Evolutionary conservation across 2,888 invertebrate species (phyloP), one percentile per base, ranked within the genome.

Genomic region (Epinotia ramella): DNA sequence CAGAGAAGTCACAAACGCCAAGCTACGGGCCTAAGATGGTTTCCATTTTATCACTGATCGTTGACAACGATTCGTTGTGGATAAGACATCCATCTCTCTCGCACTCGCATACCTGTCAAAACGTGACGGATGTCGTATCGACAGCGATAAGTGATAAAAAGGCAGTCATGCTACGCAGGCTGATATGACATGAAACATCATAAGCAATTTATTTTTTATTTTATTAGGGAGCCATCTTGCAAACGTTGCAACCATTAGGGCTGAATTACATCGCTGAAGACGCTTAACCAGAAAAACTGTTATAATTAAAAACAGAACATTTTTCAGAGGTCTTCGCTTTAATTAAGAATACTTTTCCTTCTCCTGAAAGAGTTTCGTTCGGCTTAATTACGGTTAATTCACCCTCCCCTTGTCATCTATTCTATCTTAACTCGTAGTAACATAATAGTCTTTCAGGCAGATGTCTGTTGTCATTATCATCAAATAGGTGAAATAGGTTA

Each of bases 381-480:
- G 81, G 85, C 88, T 88, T 91, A 90, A 91, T 91, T 88, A 90
- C 86, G 84, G 89, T 88, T 87, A 88, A 89, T 89, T 88, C 84
- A 83, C 81, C 73, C 79, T 83, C 83, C 82, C 82, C 85, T 82
- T 84, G 86, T 88, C 87, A 86, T 89, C 84, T 86, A 84, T 85
- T 89, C 87, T 84, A 85, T 87, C 84, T 84, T 77, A 81, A 80
- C 80, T 78, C 78, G 84, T 84, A 85, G 83, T 80, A 24, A 24
- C 24, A 24, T 24, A 28, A 65, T 9, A 65, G 59, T 67, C 57
- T 13, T 20, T 20, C 40, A 67, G 67, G n/a, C 40, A 57, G 67
- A 68, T 44, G 49, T 18, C 28, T 9, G 53, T 40, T 63, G 33
- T 6, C 28, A 16, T 28, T 33, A 33, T 7, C 60, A 28, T 62